Evolutionary conservation across 2,888 invertebrate genomes (phyloP).

Genomic region (Drosophila austrosaltans): DNA sequence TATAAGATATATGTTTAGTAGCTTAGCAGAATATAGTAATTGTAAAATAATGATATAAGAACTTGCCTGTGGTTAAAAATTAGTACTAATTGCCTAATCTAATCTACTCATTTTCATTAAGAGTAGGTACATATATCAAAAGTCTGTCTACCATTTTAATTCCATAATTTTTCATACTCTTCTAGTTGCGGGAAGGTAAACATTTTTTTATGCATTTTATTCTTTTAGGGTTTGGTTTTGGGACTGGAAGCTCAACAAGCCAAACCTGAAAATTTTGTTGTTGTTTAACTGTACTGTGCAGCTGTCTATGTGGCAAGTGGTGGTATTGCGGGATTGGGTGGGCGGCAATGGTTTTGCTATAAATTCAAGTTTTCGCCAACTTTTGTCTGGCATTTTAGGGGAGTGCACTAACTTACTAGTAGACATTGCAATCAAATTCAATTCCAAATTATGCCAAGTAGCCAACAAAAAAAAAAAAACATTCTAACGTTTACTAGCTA

Average conservation of each 20-base stretch:
- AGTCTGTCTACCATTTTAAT: background rate
- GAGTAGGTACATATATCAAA: background rate
- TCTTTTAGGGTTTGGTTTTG: slow-evolving; percentile 36
- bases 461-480: slow-evolving; percentile 9
- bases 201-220: slow-evolving; percentile 29
- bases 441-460: slow-evolving; percentile 50
- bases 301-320: slow-evolving; percentile 30
- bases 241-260: background rate
- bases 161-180: background rate
- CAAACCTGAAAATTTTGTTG: slow-evolving; percentile 17
- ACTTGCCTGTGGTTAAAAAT: too few species aligned
- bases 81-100: too few species aligned
- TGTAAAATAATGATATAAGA: too few species aligned
- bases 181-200: slow-evolving; percentile 22
- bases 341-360: slow-evolving; percentile 2
- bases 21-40: too few species aligned
- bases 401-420: slow-evolving; percentile 18
- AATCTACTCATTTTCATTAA: background rate
- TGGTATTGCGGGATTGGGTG: background rate
- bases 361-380: slow-evolving; percentile 21
- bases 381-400: slow-evolving; percentile 21
- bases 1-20: too few species aligned
- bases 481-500: slow-evolving; percentile 30
- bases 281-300: slow-evolving; percentile 28
- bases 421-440: slow-evolving; percentile 41